phyloP scores from a whole-genome alignment of 2,888 invertebrate species.

The Epirrhoe tristata region DNA sequence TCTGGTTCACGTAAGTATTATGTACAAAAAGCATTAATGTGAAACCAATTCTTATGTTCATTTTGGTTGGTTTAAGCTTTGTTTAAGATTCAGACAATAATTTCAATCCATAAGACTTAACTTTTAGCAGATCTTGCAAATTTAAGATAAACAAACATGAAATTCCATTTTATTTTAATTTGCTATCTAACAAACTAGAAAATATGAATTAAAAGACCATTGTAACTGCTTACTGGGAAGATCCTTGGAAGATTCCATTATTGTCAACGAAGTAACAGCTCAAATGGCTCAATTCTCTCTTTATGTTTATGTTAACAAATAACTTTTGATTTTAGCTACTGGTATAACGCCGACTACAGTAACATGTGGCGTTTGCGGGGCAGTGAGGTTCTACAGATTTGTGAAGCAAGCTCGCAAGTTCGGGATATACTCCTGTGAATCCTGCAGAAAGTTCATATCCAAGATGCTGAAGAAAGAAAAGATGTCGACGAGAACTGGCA shows the following conservation, averaged over 20 bases:
- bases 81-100: not conserved
- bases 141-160: too few species aligned
- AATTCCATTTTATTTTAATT: slow-evolving; percentile 4
- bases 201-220: not conserved
- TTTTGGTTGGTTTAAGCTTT: not conserved
- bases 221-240: not conserved
- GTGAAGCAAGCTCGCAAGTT: slow-evolving; percentile 93
- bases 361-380: slow-evolving; percentile 92
- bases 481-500: slow-evolving; percentile 82
- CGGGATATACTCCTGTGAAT: slow-evolving; percentile 93
- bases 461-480: slow-evolving; percentile 91
- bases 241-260: too few species aligned
- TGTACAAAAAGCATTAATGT: not conserved
- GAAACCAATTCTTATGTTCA: not conserved
- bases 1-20: slow-evolving; percentile 72
- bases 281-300: not conserved
- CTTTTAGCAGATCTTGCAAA: too few species aligned
- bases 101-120: too few species aligned
- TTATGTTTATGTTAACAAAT: not conserved
- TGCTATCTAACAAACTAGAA: slow-evolving; percentile 5
- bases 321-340: slow-evolving; percentile 68
- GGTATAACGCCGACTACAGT: slow-evolving; percentile 87
- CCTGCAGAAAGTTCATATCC: slow-evolving; percentile 94
- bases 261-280: too few species aligned
- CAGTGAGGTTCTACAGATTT: slow-evolving; percentile 90